Conservation (phyloP, 2,113 vertebrate species). For the Mormyrus iriodes region DNA sequence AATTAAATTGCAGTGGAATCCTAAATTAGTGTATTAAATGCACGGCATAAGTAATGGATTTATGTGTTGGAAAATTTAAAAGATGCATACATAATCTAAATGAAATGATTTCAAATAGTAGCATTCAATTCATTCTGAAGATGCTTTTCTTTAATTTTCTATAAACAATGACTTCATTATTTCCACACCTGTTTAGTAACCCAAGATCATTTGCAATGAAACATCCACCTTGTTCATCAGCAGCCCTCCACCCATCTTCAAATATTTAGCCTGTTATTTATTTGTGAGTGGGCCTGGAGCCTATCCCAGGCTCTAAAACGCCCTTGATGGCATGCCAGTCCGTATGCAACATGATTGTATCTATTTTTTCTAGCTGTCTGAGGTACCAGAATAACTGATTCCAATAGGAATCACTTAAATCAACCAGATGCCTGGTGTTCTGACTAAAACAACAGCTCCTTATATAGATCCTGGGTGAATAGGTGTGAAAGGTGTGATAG, state of each 20-base stretch:
- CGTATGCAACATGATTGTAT: not conserved
- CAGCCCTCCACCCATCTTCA: not conserved
- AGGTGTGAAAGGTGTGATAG: not conserved
- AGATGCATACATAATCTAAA: not conserved
- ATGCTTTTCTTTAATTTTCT: not conserved
- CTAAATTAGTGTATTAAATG: not conserved
- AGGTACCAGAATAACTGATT: not conserved
- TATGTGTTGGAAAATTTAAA: not conserved
- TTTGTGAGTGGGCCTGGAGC: not conserved
- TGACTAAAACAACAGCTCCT: not conserved
- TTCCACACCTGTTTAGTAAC: not conserved
- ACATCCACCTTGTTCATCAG: not conserved
- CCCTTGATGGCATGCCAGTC: not conserved
- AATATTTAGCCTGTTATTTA: not conserved
- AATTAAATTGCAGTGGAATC: not conserved
- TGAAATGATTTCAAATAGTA: not conserved
- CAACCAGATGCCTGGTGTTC: not conserved
- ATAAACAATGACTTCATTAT: not conserved
- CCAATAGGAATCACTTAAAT: not conserved
- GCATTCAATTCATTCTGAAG: not conserved
- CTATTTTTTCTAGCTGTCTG: not conserved
- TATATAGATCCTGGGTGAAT: not conserved
- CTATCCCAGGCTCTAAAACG: not conserved
- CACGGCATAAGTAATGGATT: not conserved
- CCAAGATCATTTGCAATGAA: not conserved